These are phyloP conservation scores for Allacma fusca DNA, from an alignment of 2,888 invertebrate genomes.

Conservation along the genomic window DNA sequence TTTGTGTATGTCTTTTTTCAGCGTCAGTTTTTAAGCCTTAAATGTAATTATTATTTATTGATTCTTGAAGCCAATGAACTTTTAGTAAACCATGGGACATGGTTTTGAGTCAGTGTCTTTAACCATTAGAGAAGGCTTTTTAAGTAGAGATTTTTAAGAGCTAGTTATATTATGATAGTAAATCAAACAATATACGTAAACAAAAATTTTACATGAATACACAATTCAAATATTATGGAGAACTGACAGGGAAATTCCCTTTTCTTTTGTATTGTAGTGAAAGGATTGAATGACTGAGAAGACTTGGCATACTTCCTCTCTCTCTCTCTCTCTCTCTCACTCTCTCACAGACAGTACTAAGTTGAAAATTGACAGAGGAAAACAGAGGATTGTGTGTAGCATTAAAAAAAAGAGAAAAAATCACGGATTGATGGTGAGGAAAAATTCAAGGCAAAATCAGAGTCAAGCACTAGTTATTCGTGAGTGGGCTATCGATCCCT, in stretches of 20 bases:
- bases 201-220: not conserved
- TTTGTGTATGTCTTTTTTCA: too few relatives aligned
- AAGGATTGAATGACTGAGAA: constrained; percentile 43
- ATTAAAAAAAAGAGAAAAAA: constrained; percentile 23
- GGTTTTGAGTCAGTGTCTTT: too few relatives aligned
- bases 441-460: not conserved
- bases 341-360: constrained; percentile 17
- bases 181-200: not conserved
- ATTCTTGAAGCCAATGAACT: too few relatives aligned
- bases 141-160: too few relatives aligned
- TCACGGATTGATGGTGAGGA: not conserved
- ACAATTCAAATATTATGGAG: not conserved
- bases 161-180: not conserved
- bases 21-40: too few relatives aligned
- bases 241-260: constrained; percentile 33
- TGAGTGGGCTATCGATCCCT: constrained; percentile 8
- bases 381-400: constrained; percentile 9
- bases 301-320: constrained; percentile 44
- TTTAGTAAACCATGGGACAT: too few relatives aligned
- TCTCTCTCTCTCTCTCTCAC: constrained; percentile 23
- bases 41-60: too few relatives aligned
- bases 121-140: too few relatives aligned
- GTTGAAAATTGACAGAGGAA: not conserved
- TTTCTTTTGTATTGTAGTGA: constrained; percentile 49
- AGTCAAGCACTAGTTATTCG: constrained; percentile 4